Percentiles rank a stretch among this genome's conserved stretches.
Evolutionary conservation across 2,113 vertebrate genomes (phyloP).

Genomic region (Caloenas nicobarica): DNA sequence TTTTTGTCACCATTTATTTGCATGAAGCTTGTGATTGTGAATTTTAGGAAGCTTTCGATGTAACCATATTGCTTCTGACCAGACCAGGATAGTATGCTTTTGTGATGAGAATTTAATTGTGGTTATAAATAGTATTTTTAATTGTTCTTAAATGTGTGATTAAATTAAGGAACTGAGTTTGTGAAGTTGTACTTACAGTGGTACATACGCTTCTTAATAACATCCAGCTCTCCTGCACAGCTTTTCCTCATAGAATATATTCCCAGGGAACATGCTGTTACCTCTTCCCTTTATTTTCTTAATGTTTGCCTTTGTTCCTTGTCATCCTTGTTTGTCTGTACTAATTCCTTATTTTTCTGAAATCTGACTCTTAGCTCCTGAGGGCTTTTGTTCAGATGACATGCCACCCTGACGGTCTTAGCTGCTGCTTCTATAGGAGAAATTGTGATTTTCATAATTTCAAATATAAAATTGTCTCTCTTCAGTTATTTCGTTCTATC

Average conservation of each 20-base stretch:
- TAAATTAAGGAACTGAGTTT: not conserved
- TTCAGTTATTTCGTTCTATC: not conserved
- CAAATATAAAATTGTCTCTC: not conserved
- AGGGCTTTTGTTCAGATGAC: not conserved
- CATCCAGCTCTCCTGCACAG: not conserved
- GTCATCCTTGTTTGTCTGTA: not conserved
- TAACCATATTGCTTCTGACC: not conserved
- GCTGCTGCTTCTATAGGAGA: not conserved
- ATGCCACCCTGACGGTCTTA: not conserved
- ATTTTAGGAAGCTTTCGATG: not conserved
- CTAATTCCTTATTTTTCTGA: not conserved
- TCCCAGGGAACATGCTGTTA: not conserved
- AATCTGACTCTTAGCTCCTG: not conserved
- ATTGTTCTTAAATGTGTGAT: not conserved
- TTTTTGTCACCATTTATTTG: not conserved
- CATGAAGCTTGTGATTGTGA: not conserved
- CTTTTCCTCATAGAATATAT: not conserved
- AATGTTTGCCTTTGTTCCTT: not conserved
- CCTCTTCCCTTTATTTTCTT: not conserved
- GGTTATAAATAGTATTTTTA: not conserved
- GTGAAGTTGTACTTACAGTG: not conserved
- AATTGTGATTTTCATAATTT: not conserved
- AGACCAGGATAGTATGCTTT: not conserved
- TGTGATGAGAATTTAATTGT: not conserved
- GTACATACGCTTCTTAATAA: not conserved